Base-by-base conservation (phyloP, 2,888 invertebrate genomes). In the Pyrocoelia pectoralis region DNA sequence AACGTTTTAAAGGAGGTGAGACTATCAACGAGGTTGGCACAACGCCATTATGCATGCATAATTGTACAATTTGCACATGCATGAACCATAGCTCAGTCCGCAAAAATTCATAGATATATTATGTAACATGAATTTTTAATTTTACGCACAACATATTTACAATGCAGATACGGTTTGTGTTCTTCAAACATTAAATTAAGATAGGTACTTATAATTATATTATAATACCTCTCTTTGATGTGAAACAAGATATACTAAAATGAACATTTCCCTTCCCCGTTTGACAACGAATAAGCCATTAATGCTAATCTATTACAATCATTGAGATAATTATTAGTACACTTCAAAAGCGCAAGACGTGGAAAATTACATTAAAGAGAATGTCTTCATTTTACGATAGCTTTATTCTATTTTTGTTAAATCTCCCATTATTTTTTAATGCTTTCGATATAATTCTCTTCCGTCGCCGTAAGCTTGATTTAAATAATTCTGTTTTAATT, bases 221-320 rank as follows among this genome's bases (percentile, higher is more conserved):
- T 46, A 18, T 17, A 46, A 8, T 46, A 46, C 13, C 10, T 46
- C 18, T 8, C 15, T 46, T 46, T 46, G 46, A 46, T 46, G 17
- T 46, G 10, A 8, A 18, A 9, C 17, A 18, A 18, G 17, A 18
- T 10, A 46, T 46, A 46, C 46, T 46, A 46, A 43, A 46, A 17
- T 18, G 17, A 46, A 18, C 19, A 18, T 46, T 46, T 17, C n/a
- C 14, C 17, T 46, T 46, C 10, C 15, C 17, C 15, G 46, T 46
- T 46, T 46, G 17, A 18, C 18, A 46, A 46, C 46, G 18, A 46
- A 18, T 17, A 18, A 46, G 6, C 46, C 46, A 46, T 46, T 46
- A 17, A 46, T 46, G 46, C 46, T 46, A 46, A 46, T 46, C 46
- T 17, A 46, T 46, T 18, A 46, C 46, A 46, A 46, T 46, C 17